A percentile compares a stretch with the other conserved stretches of the same genome.
Conservation (phyloP, 2,113 vertebrate species). For the Sterna hirundo region DNA sequence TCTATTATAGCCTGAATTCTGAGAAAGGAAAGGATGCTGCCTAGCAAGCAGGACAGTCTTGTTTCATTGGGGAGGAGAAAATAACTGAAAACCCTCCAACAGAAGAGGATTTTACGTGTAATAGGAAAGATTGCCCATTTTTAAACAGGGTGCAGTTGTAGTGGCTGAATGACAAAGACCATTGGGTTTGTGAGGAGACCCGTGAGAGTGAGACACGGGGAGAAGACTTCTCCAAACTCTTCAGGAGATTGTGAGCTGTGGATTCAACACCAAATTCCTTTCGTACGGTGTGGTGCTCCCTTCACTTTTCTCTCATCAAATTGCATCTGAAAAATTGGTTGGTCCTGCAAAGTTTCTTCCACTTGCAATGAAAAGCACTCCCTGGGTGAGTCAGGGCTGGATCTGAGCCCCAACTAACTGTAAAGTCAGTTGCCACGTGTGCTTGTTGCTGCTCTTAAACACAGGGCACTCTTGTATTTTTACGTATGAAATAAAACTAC, state of each 20-base stretch:
- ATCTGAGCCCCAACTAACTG: background rate
- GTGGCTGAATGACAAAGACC: background rate
- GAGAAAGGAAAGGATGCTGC: background rate
- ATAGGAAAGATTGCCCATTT: background rate
- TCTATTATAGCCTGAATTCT: background rate
- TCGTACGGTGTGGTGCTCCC: background rate
- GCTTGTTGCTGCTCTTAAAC: background rate
- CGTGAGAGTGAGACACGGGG: rapidly evolving
- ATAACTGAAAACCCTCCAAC: background rate
- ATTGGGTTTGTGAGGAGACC: background rate
- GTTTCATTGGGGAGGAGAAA: background rate
- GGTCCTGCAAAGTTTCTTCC: background rate
- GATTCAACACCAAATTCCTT: background rate
- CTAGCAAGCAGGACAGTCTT: background rate
- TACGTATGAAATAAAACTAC: rapidly evolving
- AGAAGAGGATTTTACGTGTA: background rate
- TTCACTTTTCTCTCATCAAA: background rate
- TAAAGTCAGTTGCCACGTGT: background rate
- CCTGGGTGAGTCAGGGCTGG: background rate
- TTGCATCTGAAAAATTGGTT: background rate
- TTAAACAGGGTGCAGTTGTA: background rate
- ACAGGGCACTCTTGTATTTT: background rate
- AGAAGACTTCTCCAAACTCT: background rate
- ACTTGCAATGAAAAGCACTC: background rate
- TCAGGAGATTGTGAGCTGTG: background rate